Base-by-base conservation (phyloP, 1,140 invertebrate species). In the Trichonephila inaurata region DNA sequence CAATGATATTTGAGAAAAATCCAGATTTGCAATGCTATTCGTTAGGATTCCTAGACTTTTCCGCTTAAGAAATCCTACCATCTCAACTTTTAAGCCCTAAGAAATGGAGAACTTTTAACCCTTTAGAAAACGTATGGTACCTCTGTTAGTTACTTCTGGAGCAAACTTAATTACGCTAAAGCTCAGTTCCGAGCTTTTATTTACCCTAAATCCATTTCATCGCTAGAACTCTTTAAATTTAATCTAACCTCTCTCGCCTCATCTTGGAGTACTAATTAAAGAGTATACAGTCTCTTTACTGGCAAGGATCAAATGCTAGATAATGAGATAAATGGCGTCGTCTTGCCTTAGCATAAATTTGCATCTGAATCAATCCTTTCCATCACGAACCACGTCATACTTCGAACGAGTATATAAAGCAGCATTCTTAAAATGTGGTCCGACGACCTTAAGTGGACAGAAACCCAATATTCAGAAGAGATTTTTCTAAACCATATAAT, bases 211-310 rank as follows among this genome's bases (percentile, higher is more conserved):
- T 77, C 28, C 72, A 77, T 77, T 77, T 40, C 72, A 77, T 77
- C 72, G 72, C 28, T 24, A 77, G 33, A 51, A 51, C 44, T 83
- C 82, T 83, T 83, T 83, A 83, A 83, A 83, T 83, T 83, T 83
- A 83, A 60, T 58, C 51, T 51, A 58, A 83, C 40, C 82, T 83
- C 82, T 83, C 82, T 83, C 44, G 72, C 28, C 72, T 77, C 72
- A 77, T 77, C 44, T 51, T 44, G 21, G n/a, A 21, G 51, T 28
- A 83, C 82, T 83, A 83, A 83, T 83, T 83, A 83, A 83, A 83
- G 82, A 83, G 44, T 83, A 24, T 4, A 77, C 8, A 51, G 44
- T 10, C 33, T 1, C 51, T 83, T 16, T 60, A 83, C 82, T 83
- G 18, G 16, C 72, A 33, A 51, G 82, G 19, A 8, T 83, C 82